Evolutionary conservation across 2,888 invertebrate genomes (phyloP).

Genomic region (Atethmia centrago): DNA sequence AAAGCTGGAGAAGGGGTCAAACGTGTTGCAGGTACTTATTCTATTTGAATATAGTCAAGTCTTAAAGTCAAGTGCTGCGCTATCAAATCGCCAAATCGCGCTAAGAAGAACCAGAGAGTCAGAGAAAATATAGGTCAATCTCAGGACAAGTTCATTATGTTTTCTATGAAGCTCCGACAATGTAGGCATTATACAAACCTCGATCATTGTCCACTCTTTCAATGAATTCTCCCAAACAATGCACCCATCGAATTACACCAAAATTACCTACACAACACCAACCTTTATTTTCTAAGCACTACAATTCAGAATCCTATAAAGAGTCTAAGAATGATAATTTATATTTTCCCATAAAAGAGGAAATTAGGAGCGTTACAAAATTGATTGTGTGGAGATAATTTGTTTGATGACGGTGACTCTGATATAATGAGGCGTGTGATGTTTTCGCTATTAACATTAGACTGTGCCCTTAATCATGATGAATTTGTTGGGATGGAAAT

Average conservation of each 20-base stretch:
- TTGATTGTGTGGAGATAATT: slow-evolving; percentile 60
- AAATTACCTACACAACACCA: slow-evolving; percentile 37
- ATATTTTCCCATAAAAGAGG: slow-evolving; percentile 54
- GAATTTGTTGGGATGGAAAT: not conserved
- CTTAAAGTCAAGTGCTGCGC: no score
- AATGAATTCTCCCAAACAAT: slow-evolving; percentile 39
- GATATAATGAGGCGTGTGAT: slow-evolving; percentile 50
- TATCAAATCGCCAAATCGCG: no score
- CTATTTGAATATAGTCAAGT: no score
- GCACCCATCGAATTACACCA: slow-evolving; percentile 36
- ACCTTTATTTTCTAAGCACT: slow-evolving; percentile 48
- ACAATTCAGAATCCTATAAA: slow-evolving; percentile 40
- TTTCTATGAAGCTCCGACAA: slow-evolving; percentile 14
- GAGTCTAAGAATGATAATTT: slow-evolving; percentile 25
- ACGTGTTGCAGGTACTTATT: no score
- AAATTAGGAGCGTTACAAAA: slow-evolving; percentile 54
- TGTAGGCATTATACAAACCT: slow-evolving; percentile 30
- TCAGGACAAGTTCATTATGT: not conserved
- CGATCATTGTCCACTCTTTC: not conserved
- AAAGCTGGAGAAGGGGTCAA: no score
- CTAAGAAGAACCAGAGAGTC: no score
- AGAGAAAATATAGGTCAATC: no score
- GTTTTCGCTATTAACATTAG: slow-evolving; percentile 24
- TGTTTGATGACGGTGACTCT: slow-evolving; percentile 25
- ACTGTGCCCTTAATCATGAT: slow-evolving; percentile 25